Base-by-base conservation (phyloP, 2,888 invertebrate species). In the Rapana venosa region DNA sequence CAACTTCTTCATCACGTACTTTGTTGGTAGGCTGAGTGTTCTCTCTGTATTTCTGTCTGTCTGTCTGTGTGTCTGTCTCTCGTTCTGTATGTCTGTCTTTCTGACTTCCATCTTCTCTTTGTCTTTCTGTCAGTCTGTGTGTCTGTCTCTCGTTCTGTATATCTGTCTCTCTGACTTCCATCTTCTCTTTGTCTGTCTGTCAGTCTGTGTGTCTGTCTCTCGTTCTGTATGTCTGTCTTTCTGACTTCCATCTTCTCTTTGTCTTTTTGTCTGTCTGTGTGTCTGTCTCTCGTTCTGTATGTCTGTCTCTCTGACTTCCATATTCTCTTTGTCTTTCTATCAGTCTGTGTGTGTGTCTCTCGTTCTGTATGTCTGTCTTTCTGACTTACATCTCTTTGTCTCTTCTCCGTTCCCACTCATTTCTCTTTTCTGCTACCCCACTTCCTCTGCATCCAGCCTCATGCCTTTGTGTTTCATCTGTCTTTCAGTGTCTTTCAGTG, bases 1-100 rank as follows among this genome's bases (percentile, higher is more conserved):
- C 32, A 70, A 61, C n/a, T 87, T 87, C 70, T 70, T 87, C 70
- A 66, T 70, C 70, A 66, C 26, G 13, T 87, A 87, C 32, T 87
- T 36, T 70, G 36, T 70, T 6, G 87, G 87, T 87, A 47, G 5
- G 32, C 35, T 83, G 47, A 83, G 26, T 22, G 2, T n/a, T 84
- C 56, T 11, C 26, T 56, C 20, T 84, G 8, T 74, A 0, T 30
- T 0, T 35, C 17, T 1, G 32, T 35, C 35, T 35, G 35, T 79
- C 35, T 13, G 32, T 20, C 13, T 79, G 32, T 35, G 17, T 36
- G 32, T 79, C 35, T 35, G 32, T 79, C 32, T 32, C 35, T 79
- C 32, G 13, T 32, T 79, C 11, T 61, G 61, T 61, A 13, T 61
- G 13, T 61, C 1, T n/a, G 0, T 1, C 61, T n/a, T n/a, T n/a